These are phyloP conservation scores for Rallus crepitans DNA, from an alignment of 2,797 vertebrate species.

Conservation along the genomic window DNA sequence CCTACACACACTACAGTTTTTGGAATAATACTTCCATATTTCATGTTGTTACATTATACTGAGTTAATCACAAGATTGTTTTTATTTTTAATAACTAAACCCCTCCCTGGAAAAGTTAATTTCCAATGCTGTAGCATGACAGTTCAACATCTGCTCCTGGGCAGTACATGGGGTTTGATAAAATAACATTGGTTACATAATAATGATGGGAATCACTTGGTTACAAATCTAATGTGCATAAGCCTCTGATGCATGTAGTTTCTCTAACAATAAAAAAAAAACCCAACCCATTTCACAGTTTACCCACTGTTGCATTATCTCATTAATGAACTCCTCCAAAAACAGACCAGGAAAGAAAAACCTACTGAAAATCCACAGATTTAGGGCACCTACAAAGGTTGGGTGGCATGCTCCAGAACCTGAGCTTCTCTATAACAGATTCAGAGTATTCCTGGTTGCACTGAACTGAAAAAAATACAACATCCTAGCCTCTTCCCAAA, in stretches of 20 bases:
- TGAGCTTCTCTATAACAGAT: background rate
- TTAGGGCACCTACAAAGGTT: slow-evolving; percentile 1
- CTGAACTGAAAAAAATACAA: background rate
- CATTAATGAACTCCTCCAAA: slow-evolving; percentile 13
- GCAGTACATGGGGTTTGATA: background rate
- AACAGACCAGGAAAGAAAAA: slow-evolving; percentile 30
- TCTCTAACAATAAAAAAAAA: background rate
- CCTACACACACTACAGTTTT: background rate
- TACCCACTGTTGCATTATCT: slow-evolving; percentile 34
- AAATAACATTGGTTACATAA: slow-evolving; percentile 47
- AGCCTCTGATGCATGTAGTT: slow-evolving; percentile 17
- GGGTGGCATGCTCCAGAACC: background rate
- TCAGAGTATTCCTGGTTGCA: background rate
- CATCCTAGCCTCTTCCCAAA: background rate
- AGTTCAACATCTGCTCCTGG: slow-evolving; percentile 25
- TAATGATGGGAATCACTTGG: slow-evolving; percentile 17
- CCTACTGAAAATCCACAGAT: slow-evolving; percentile 35
- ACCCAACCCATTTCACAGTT: background rate
- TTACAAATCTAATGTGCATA: slow-evolving; percentile 40
- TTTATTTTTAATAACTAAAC: background rate
- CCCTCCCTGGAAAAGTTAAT: background rate
- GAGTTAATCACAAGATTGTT: background rate
- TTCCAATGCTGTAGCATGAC: background rate
- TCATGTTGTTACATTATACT: background rate
- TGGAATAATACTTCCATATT: background rate